These are phyloP conservation scores for Sebastes paucispinis DNA, from an alignment of 2,797 vertebrate genomes.

Conservation along the genomic window DNA sequence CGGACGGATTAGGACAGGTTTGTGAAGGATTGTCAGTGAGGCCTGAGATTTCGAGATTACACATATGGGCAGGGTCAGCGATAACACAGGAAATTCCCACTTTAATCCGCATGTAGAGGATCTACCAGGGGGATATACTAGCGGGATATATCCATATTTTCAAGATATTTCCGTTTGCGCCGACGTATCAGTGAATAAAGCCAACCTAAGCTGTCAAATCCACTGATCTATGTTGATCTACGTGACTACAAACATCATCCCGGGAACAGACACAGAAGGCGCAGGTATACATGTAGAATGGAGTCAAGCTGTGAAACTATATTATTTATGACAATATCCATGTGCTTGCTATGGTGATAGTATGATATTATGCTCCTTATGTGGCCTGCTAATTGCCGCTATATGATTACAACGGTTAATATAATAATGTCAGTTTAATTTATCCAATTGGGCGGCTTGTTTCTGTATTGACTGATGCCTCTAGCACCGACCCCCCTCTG, in stretches of 20 bases:
- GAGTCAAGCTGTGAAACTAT: constrained; percentile 6
- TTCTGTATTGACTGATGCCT: constrained; percentile 53
- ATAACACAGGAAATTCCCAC: constrained; percentile 65
- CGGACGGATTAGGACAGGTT: constrained; percentile 69
- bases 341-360: constrained; percentile 19
- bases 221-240: constrained; percentile 39
- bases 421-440: constrained; percentile 61
- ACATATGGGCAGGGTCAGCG: constrained; percentile 47
- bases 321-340: constrained; percentile 10
- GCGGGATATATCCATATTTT: constrained; percentile 38
- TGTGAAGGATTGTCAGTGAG: constrained; percentile 61
- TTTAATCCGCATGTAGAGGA: constrained; percentile 69
- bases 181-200: constrained; percentile 45
- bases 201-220: constrained; percentile 61
- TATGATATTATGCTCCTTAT: constrained; percentile 20
- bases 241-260: constrained; percentile 26
- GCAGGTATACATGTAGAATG: background rate
- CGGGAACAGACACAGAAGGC: background rate
- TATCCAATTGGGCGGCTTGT: constrained; percentile 55
- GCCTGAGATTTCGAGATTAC: constrained; percentile 73
- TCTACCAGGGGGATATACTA: constrained; percentile 26
- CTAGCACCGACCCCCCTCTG: constrained; percentile 27
- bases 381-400: constrained; percentile 39
- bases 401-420: constrained; percentile 49
- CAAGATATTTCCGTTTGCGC: constrained; percentile 34